Base-by-base conservation (phyloP, 2,113 vertebrate genomes). In the Mungos mungo region DNA sequence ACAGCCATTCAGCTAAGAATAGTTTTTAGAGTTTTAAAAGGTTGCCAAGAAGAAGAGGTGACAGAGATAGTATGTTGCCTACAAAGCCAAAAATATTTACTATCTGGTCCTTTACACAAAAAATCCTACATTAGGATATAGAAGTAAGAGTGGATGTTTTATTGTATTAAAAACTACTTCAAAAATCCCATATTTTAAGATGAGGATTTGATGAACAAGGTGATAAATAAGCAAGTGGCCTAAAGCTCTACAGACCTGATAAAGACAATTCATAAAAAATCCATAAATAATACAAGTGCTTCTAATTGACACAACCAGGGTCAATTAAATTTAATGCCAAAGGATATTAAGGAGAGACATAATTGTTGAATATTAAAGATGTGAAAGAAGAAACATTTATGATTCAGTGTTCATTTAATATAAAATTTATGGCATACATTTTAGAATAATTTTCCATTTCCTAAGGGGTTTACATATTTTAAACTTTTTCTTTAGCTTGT, bases 301-400 rank as follows among this genome's bases (percentile, higher is more conserved):
- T 97, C 89, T 97, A 98, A 97, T 93, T 97, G 97, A 97, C 79
- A 96, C 52, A 92, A 95, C 72, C 65, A 90, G 45, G 87, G 92
- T 93, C 98, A 97, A 98, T 98, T 97, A 98, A 97, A 96, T 96
- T 86, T 97, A 92, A 97, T 87, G 90, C 79, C 95, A 97, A 96
- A 90, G 82, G 83, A 95, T 93, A 97, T 93, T 90, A 96, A 96
- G 41, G 72, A 95, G 76, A 93, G 69, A 93, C 47, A 90, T 94
- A 92, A 97, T 98, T 97, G 87, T 87, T 96, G 89, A 97, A 96
- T 97, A 97, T 87, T 97, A 95, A 96, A 96, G 89, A 97, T 87
- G 41, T 93, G 81, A 93, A 93, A 96, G 77, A 74, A 93, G 89
- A 92, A 98, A 96, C 97, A 96, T 96, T 96, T 97, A 89, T 95